A percentile compares a stretch with the other conserved stretches of the same genome.
Evolutionary conservation across 2,888 invertebrate genomes (phyloP).

Genomic region (Neria commutata): DNA sequence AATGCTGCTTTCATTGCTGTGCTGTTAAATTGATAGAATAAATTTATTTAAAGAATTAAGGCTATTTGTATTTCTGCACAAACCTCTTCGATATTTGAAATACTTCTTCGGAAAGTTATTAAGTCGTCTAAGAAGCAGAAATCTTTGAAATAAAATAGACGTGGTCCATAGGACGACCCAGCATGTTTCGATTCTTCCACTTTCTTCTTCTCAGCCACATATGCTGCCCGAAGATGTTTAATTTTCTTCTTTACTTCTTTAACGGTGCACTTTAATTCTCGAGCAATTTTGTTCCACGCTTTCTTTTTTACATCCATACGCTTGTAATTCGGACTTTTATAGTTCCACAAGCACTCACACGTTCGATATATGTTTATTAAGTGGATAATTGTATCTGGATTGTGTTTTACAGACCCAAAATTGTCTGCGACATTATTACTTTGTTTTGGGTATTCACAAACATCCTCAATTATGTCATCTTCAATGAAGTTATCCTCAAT

Average conservation of each 20-base stretch:
- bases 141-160: not conserved
- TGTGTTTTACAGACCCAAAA: too few species aligned
- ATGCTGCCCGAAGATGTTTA: not conserved
- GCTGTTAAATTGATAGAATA: too few species aligned
- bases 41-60: too few species aligned
- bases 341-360: not conserved
- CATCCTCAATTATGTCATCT: too few species aligned
- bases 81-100: too few species aligned
- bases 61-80: too few species aligned
- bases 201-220: not conserved
- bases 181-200: not conserved
- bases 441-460: too few species aligned
- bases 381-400: too few species aligned
- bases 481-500: too few species aligned
- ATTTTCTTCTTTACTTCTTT: not conserved
- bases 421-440: too few species aligned
- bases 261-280: not conserved
- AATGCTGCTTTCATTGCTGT: too few species aligned
- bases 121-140: not conserved
- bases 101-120: too few species aligned
- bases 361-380: not conserved
- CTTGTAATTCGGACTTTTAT: not conserved
- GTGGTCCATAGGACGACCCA: not conserved
- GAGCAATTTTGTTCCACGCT: not conserved
- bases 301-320: not conserved